Conservation (phyloP, 2,113 vertebrate genomes). For the Lucifuga dentata region DNA sequence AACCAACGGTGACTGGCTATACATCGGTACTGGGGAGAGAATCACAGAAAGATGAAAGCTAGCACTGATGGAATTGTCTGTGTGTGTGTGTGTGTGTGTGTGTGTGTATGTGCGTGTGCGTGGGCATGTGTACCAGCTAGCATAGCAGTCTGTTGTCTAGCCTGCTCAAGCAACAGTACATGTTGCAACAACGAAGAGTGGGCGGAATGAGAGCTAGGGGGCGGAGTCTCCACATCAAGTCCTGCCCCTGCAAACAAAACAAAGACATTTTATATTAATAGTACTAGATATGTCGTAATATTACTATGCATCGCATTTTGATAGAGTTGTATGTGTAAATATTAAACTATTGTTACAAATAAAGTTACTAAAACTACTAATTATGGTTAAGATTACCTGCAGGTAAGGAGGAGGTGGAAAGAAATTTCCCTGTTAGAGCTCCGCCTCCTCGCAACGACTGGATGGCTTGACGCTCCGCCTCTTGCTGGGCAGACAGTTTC, state of each 20-base stretch:
- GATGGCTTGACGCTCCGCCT: slow-evolving; percentile 90
- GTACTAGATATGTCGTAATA: too few species aligned
- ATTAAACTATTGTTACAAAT: not conserved
- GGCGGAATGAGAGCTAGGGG: slow-evolving; percentile 76
- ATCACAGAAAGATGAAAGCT: slow-evolving; percentile 1
- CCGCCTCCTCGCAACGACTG: slow-evolving; percentile 88
- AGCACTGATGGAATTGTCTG: not conserved
- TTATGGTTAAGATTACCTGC: slow-evolving; percentile 81
- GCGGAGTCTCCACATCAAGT: slow-evolving; percentile 83
- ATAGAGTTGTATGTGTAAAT: too few species aligned
- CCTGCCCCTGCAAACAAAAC: slow-evolving; percentile 75
- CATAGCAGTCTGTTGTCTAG: slow-evolving; percentile 92
- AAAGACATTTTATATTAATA: too few species aligned
- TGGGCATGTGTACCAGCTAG: slow-evolving; percentile 83
- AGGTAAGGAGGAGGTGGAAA: slow-evolving; percentile 91
- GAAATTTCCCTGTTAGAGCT: slow-evolving; percentile 89
- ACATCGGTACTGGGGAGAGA: slow-evolving; percentile 84
- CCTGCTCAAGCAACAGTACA: slow-evolving; percentile 93
- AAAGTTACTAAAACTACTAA: not conserved
- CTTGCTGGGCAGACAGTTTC: slow-evolving; percentile 89
- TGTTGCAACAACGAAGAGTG: slow-evolving; percentile 93
- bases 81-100: not conserved
- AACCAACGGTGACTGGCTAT: slow-evolving; percentile 92
- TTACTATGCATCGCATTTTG: too few species aligned
- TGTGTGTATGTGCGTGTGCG: slow-evolving; percentile 9